These are phyloP conservation scores for Orchestes rusci DNA, from an alignment of 2,888 invertebrate genomes.

Conservation along the genomic window DNA sequence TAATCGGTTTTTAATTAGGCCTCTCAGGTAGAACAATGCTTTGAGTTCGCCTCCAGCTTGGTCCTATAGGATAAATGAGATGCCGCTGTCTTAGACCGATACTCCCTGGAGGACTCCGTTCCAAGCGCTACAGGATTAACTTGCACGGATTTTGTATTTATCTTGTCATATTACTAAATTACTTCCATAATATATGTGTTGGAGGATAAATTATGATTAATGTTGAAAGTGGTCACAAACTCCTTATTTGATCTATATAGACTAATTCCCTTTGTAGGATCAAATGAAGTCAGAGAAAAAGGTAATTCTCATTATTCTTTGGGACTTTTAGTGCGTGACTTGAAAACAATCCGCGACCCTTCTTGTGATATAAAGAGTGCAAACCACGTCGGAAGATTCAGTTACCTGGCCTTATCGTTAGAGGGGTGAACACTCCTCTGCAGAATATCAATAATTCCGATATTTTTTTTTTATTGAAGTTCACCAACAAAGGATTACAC, in stretches of 20 bases:
- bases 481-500: no score
- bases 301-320: constrained; percentile 33
- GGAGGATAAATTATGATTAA: no score
- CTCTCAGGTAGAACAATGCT: constrained; percentile 29
- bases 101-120: constrained; percentile 36
- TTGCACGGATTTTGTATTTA: constrained; percentile 41
- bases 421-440: no score
- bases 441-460: no score
- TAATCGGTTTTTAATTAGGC: constrained; percentile 43
- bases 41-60: constrained; percentile 13
- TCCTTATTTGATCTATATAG: constrained; percentile 24
- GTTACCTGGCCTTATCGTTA: constrained; percentile 32
- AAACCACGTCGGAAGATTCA: constrained; percentile 33
- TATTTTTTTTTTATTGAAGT: no score
- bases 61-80: constrained; percentile 37
- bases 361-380: constrained; percentile 26
- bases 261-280: constrained; percentile 24
- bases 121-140: constrained; percentile 37
- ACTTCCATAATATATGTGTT: constrained; percentile 31
- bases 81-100: constrained; percentile 39
- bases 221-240: no score
- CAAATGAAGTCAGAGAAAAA: constrained; percentile 23
- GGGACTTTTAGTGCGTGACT: constrained; percentile 34
- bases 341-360: constrained; percentile 25
- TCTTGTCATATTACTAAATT: constrained; percentile 44